Percentiles rank a stretch among this genome's conserved stretches.
Conservation (phyloP, 2,113 vertebrate genomes). For the Seriola dumerili region DNA sequence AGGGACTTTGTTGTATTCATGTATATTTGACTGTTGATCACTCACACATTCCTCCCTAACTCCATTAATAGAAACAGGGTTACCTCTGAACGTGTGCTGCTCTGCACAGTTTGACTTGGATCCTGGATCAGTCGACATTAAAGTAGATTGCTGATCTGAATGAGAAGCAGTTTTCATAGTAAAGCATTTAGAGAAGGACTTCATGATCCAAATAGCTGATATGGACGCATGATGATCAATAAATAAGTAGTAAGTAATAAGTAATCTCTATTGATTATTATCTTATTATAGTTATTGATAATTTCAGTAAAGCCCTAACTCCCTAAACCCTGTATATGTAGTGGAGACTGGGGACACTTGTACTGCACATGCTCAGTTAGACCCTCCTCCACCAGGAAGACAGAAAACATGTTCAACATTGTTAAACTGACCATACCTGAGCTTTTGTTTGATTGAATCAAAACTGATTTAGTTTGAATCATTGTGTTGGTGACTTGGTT, state of each 20-base stretch:
- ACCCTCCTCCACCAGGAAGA: too few species aligned
- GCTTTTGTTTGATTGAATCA: too few species aligned
- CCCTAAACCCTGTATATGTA: too few species aligned
- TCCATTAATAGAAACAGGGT: slow-evolving; percentile 4
- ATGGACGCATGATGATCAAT: too few species aligned
- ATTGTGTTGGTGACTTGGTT: too few species aligned
- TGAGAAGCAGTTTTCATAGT: background rate
- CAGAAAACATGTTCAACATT: too few species aligned
- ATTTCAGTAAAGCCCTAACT: background rate
- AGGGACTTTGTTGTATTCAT: slow-evolving; percentile 22
- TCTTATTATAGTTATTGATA: background rate
- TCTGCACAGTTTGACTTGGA: background rate
- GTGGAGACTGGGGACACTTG: too few species aligned
- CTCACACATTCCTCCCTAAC: slow-evolving; percentile 16
- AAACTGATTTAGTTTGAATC: too few species aligned
- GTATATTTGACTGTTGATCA: slow-evolving; percentile 11
- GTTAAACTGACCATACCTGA: too few species aligned
- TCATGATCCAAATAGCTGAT: background rate
- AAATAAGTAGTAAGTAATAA: too few species aligned
- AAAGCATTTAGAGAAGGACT: background rate
- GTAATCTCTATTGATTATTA: background rate
- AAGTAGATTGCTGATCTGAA: background rate
- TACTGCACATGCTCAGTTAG: too few species aligned
- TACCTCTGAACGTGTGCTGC: background rate
- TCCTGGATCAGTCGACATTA: background rate